phyloP scores from a whole-genome alignment of 2,888 invertebrate genomes.

The Mesorhabditis sp. region DNA sequence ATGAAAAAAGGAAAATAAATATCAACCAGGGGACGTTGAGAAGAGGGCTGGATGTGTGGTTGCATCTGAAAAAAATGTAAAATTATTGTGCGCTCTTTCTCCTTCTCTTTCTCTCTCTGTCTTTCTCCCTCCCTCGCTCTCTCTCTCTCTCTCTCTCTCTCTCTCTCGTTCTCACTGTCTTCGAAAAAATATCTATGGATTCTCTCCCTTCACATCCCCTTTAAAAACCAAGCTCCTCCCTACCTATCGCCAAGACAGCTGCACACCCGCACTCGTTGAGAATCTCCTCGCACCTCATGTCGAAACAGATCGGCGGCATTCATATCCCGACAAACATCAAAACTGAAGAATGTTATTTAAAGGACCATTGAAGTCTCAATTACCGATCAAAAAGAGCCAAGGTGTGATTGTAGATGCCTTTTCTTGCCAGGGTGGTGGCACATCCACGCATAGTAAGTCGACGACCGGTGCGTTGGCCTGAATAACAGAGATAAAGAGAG shows the following conservation, averaged over 20 bases:
- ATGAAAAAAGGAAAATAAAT: not conserved
- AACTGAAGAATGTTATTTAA: not conserved
- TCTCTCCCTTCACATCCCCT: no score
- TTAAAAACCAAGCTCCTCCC: not conserved
- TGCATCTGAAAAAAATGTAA: not conserved
- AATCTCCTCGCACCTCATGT: conserved; percentile 32
- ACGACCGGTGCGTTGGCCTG: conserved; percentile 54
- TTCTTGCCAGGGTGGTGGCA: conserved; percentile 41
- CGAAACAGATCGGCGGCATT: conserved; percentile 53
- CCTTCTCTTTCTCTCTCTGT: no score
- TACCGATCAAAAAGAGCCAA: conserved; percentile 53
- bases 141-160: no score
- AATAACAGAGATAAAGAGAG: not conserved
- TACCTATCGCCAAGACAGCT: conserved; percentile 53
- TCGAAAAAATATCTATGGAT: no score
- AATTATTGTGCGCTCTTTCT: no score
- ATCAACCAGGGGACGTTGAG: not conserved
- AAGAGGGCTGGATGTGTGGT: not conserved
- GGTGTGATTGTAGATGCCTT: conserved; percentile 52
- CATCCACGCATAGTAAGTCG: conserved; percentile 54
- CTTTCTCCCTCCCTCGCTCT: no score
- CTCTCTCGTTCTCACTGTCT: no score
- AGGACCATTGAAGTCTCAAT: not conserved
- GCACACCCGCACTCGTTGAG: conserved; percentile 41
- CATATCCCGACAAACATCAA: conserved; percentile 45